Base-by-base conservation (phyloP, 2,113 vertebrate genomes). In the Cygnus atratus region DNA sequence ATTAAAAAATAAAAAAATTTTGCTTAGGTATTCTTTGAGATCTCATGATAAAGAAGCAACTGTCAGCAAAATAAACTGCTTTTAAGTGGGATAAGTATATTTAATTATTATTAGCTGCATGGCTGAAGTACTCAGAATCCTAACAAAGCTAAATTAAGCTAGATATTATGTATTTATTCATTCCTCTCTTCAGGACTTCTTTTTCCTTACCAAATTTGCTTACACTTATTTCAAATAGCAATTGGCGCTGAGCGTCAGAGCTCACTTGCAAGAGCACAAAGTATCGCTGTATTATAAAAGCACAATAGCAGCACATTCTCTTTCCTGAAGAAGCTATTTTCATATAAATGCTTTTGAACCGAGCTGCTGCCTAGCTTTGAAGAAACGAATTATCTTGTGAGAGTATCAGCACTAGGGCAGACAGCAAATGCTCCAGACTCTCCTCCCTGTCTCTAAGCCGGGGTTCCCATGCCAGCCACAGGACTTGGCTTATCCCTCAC, bases 251-350 rank as follows among this genome's bases (percentile, higher is more conserved):
- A 62, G 70, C 58, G 31, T 20, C 58, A 58, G 29, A 43, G n/a
- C 65, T 62, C 71, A 10, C 75, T 52, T 48, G 58, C 20, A 11
- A 26, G 29, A 83, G 61, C 61, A 71, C 67, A 11, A 59, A 43
- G 43, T 7, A 8, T 13, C 33, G 1, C n/a, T 6, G 13, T 2
- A 4, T 18, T 43, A 21, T 2, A 25, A 35, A 58, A 29, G 20
- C 43, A 35, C 74, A 55, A 22, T 0, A 26, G 37, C 26, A 17
- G 21, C 8, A 16, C 9, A 8, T 46, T 62, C 61, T 46, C 70
- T 33, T 78, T 74, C 66, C 75, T 28, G 71, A 48, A 59, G n/a
- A 44, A 88, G 14, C 50, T 74, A 6, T 70, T 78, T 74, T 43
- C 88, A 59, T n/a, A 13, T 3, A 58, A 83, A 82, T n/a, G 37